Percentiles rank a stretch among this genome's conserved stretches.
Evolutionary conservation across 2,888 invertebrate genomes (phyloP).

Genomic region (Tetragonula carbonaria): DNA sequence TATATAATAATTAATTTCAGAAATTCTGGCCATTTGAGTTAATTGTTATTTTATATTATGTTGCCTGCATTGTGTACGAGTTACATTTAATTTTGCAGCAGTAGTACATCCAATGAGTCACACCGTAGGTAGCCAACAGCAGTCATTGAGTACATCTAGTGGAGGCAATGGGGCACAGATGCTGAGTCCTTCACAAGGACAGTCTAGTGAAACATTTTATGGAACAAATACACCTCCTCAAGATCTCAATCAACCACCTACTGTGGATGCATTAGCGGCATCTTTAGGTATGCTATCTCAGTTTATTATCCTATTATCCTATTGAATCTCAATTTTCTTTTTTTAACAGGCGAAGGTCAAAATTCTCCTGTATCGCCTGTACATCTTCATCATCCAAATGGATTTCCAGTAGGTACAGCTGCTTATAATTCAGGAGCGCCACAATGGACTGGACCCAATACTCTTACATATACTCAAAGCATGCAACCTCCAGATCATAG

Average conservation of each 20-base stretch:
- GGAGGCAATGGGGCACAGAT: constrained; percentile 78
- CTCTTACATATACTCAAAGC: constrained; percentile 96
- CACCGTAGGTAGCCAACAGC: constrained; percentile 80
- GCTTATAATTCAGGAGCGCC: constrained; percentile 84
- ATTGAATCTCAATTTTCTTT: constrained; percentile 30
- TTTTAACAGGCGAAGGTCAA: constrained; percentile 84
- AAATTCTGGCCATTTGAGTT: constrained; percentile 43
- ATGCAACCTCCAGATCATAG: constrained; percentile 91
- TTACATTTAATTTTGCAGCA: constrained; percentile 75
- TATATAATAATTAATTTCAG: constrained; percentile 48
- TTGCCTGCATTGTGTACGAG: constrained; percentile 69
- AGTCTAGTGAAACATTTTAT: constrained; percentile 80
- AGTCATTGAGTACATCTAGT: constrained; percentile 76
- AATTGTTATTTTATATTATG: constrained; percentile 51
- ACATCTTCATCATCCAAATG: constrained; percentile 85
- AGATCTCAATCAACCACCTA: constrained; percentile 80
- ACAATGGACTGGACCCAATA: constrained; percentile 95
- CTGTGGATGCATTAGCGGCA: constrained; percentile 79
- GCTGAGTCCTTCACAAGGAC: constrained; percentile 79
- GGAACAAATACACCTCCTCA: constrained; percentile 81
- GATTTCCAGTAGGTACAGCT: constrained; percentile 82
- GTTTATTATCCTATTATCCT: neutral
- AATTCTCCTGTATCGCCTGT: constrained; percentile 85
- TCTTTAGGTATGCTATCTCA: constrained; percentile 74
- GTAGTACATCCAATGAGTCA: constrained; percentile 82